A percentile compares a stretch with the other conserved stretches of the same genome.
These are phyloP conservation scores for Rhabdomys dilectus DNA, from an alignment of 2,113 vertebrate genomes.

Conservation along the genomic window DNA sequence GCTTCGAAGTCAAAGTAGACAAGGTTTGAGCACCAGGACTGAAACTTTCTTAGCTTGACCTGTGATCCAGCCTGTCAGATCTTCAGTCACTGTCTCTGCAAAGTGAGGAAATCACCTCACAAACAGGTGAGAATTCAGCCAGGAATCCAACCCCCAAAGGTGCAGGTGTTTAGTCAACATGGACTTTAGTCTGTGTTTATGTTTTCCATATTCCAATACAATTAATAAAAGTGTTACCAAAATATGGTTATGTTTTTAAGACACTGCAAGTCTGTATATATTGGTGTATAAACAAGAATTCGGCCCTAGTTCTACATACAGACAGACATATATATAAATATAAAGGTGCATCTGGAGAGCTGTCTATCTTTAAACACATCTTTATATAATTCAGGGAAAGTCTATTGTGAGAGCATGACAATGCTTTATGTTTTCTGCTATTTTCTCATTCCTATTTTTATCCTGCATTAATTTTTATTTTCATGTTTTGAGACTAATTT, in stretches of 20 bases:
- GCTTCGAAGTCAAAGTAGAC: not conserved
- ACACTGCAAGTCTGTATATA: not conserved
- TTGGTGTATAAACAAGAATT: not conserved
- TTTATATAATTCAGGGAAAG: not conserved
- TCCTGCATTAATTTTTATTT: not conserved
- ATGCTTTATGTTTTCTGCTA: not conserved
- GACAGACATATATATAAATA: not conserved
- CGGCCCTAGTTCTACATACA: not conserved
- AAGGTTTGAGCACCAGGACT: not conserved
- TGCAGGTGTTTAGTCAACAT: not conserved
- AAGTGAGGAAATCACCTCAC: not conserved
- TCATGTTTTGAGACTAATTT: not conserved
- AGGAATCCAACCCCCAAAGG: rapidly evolving
- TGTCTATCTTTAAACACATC: not conserved
- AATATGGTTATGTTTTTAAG: not conserved
- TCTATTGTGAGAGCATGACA: not conserved
- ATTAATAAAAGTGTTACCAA: not conserved
- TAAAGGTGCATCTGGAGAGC: not conserved
- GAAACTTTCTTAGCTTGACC: not conserved
- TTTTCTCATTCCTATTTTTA: not conserved
- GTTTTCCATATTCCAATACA: not conserved
- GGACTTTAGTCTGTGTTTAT: not conserved
- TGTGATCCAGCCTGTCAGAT: not conserved
- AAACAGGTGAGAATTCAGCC: not conserved
- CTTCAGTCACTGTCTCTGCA: not conserved